Evolutionary conservation across 2,113 vertebrate genomes (phyloP).

Genomic region (Brevimyrus niger): DNA sequence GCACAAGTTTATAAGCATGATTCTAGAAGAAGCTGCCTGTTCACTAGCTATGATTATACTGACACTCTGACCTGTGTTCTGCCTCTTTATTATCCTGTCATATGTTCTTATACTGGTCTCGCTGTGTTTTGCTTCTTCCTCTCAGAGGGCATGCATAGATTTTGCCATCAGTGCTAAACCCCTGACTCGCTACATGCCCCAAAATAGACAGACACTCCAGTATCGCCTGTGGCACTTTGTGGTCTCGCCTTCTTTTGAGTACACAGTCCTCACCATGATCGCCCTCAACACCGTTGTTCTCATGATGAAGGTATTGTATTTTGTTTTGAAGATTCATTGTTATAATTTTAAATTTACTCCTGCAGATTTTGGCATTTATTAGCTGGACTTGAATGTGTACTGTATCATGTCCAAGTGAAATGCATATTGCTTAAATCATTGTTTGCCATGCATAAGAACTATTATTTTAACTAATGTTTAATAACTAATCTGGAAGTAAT

Average conservation of each 20-base stretch:
- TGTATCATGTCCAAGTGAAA: not conserved
- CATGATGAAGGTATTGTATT: conserved; percentile 90
- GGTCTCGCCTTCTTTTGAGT: conserved; percentile 92
- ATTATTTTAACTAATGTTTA: not conserved
- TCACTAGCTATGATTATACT: not conserved
- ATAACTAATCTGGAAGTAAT: not conserved
- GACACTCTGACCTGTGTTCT: not conserved
- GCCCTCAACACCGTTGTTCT: conserved; percentile 94
- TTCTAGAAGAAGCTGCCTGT: not conserved
- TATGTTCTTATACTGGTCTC: not conserved
- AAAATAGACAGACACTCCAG: conserved; percentile 93
- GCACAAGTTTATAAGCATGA: not conserved
- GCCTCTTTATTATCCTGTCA: not conserved
- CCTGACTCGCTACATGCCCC: conserved; percentile 95
- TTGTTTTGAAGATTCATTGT: not conserved
- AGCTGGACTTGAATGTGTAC: not conserved
- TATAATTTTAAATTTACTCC: not conserved
- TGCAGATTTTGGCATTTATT: not conserved
- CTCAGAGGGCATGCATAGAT: conserved; percentile 93
- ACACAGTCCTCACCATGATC: conserved; percentile 97
- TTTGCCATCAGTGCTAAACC: conserved; percentile 96
- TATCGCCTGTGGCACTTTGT: conserved; percentile 97
- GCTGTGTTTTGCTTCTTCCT: conserved; percentile 15
- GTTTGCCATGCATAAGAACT: not conserved
- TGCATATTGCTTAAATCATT: not conserved